Evolutionary conservation across 1,140 invertebrate genomes (phyloP).

Genomic region (Drosophila ogumai): DNA sequence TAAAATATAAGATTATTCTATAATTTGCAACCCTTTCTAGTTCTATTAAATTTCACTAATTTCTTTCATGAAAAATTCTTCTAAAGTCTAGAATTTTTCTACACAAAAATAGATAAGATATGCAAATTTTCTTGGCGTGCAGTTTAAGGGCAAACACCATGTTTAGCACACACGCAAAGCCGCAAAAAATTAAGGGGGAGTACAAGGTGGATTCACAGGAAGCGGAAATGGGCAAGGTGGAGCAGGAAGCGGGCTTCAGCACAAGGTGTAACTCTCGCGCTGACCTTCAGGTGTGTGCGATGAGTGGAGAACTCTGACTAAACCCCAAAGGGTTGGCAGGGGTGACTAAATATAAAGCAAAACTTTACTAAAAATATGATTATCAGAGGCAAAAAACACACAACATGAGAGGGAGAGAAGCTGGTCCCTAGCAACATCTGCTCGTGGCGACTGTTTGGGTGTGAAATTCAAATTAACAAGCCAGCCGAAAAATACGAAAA

Average conservation of each 20-base stretch:
- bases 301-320: conserved; percentile 18
- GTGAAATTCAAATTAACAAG: conserved; percentile 79
- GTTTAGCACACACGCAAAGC: conserved; percentile 32
- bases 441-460: conserved; percentile 32
- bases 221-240: conserved; percentile 38
- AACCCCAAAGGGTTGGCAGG: conserved; percentile 10
- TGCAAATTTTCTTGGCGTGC: conserved; percentile 20
- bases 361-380: conserved; percentile 58
- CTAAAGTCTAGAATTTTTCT: neutral
- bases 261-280: conserved; percentile 15
- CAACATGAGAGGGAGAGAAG: conserved; percentile 2
- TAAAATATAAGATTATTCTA: neutral
- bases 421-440: conserved; percentile 41
- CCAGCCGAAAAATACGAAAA: conserved; percentile 34
- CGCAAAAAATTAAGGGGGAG: neutral
- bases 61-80: neutral
- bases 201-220: conserved; percentile 23
- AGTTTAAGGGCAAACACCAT: conserved; percentile 16
- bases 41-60: neutral
- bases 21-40: too few relatives aligned
- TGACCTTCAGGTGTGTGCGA: conserved; percentile 34
- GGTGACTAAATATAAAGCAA: conserved; percentile 32
- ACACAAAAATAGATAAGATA: conserved; percentile 2
- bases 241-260: conserved; percentile 45
- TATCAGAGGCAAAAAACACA: conserved; percentile 10